These are phyloP conservation scores for Paramisgurnus dabryanus DNA, from an alignment of 2,113 vertebrate genomes.

Conservation along the genomic window DNA sequence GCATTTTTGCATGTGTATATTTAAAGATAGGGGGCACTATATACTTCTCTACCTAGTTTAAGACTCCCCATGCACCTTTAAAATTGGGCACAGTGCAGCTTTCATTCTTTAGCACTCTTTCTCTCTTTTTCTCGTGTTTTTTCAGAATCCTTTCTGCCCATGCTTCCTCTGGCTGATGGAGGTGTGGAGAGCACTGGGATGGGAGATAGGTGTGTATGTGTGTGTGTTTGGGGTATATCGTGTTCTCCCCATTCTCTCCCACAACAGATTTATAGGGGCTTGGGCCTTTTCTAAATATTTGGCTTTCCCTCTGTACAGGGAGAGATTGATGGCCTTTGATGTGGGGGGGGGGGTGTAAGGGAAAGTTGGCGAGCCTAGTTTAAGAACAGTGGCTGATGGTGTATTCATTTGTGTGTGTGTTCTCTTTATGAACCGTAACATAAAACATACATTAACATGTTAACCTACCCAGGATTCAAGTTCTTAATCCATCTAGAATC, in stretches of 20 bases:
- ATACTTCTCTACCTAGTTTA: conserved; percentile 35
- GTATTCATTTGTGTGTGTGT: conserved; percentile 24
- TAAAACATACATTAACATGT: background rate
- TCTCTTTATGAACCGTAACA: background rate
- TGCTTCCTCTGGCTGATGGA: conserved; percentile 67
- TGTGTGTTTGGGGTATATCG: conserved; percentile 66
- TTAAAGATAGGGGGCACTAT: conserved; percentile 48
- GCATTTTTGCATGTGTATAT: conserved; percentile 28
- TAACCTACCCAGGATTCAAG: background rate
- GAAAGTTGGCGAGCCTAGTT: conserved; percentile 37
- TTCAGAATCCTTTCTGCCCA: conserved; percentile 63
- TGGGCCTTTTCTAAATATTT: conserved; percentile 83
- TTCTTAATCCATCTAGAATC: background rate
- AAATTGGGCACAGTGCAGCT: conserved; percentile 5
- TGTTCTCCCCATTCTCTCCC: conserved; percentile 72
- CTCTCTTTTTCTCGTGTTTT: background rate
- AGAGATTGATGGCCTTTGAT: conserved; percentile 81
- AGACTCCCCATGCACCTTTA: conserved; percentile 29
- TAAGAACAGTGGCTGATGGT: conserved; percentile 12
- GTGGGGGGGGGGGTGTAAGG: conserved; percentile 58
- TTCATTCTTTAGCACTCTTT: background rate
- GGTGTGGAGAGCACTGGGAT: conserved; percentile 57
- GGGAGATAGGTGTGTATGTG: conserved; percentile 55
- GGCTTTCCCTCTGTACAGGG: conserved; percentile 77
- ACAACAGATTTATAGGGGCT: conserved; percentile 80